phyloP scores from a whole-genome alignment of 2,888 invertebrate genomes.

The Philopedon plagiatum region DNA sequence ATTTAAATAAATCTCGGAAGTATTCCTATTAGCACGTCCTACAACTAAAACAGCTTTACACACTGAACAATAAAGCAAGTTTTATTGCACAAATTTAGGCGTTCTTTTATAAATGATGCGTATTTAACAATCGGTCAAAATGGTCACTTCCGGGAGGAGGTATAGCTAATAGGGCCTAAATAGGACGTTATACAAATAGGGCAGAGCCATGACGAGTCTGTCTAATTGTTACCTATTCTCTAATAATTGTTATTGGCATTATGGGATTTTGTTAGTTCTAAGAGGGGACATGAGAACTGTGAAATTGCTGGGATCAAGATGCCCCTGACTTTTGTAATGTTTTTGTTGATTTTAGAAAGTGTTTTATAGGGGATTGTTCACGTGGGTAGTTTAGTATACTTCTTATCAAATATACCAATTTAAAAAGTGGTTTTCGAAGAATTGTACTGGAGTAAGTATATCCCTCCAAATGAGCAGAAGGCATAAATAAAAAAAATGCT shows the following conservation, averaged over 20 bases:
- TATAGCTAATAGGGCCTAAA: conserved; percentile 16
- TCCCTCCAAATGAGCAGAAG: no score
- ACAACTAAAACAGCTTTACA: neutral
- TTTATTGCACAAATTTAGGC: conserved; percentile 33
- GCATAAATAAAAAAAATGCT: no score
- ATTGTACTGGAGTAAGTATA: no score
- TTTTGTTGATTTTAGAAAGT: neutral
- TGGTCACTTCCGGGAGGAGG: conserved; percentile 43
- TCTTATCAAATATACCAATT: no score
- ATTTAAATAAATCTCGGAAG: conserved; percentile 22
- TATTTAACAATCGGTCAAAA: conserved; percentile 35
- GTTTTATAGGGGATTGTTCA: no score
- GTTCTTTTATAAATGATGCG: conserved; percentile 9
- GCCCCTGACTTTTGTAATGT: conserved; percentile 1
- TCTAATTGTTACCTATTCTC: conserved; percentile 44
- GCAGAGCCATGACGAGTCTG: conserved; percentile 17
- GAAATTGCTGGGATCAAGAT: conserved; percentile 18
- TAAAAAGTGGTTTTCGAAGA: no score
- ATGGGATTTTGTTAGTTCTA: conserved; percentile 8
- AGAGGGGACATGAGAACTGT: conserved; percentile 26
- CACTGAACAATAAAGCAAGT: neutral
- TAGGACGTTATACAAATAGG: conserved; percentile 30
- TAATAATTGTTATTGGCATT: conserved; percentile 24
- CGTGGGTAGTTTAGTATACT: no score
- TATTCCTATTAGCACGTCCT: conserved; percentile 25